Base-by-base conservation (phyloP, 2,113 vertebrate genomes). In the Corythornis madagascariensis region DNA sequence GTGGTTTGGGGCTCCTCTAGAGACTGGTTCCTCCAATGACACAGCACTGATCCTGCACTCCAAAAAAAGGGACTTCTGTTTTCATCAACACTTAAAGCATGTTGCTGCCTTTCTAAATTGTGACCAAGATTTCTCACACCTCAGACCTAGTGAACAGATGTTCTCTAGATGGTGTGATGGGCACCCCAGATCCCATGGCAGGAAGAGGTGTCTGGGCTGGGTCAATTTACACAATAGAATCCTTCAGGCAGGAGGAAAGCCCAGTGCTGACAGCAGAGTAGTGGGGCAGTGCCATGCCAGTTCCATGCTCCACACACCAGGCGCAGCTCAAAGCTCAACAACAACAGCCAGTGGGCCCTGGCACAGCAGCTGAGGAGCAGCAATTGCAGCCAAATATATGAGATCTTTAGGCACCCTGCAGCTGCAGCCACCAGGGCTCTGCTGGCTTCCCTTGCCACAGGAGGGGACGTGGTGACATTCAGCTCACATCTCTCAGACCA, bases 271-370 rank as follows among this genome's bases (percentile, higher is more conserved):
- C 53, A 64, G 45, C 66, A 11, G 50, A n/a, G 25, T 0, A 4
- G 11, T 2, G 33, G 16, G 38, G 40, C 78, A 42, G 64, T 5
- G 3, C 29, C 0, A 7, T 26, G 57, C 29, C 5, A 15, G 57
- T 42, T 17, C 64, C 4, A 3, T 4, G 25, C 79, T 42, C 55
- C 50, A 2, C 4, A 2, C 3, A 3, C 7, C 28, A 48, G 42
- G 87, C 77, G 29, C 52, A n/a, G 78, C 82, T 35, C 0, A 0
- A 25, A 63, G 53, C 35, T 25, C 20, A 7, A 45, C 31, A 15
- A 13, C 4, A 15, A 19, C 71, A 38, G 31, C 1, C 55, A 1
- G 17, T 1, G 60, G 48, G 38, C 0, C 0, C 69, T 48, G 50
- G 56, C 47, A 53, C 15, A 16, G 50, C 66, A 65, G 35, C 26